Base-by-base conservation (phyloP, 2,888 invertebrate genomes). In the Nomada hirtipes region DNA sequence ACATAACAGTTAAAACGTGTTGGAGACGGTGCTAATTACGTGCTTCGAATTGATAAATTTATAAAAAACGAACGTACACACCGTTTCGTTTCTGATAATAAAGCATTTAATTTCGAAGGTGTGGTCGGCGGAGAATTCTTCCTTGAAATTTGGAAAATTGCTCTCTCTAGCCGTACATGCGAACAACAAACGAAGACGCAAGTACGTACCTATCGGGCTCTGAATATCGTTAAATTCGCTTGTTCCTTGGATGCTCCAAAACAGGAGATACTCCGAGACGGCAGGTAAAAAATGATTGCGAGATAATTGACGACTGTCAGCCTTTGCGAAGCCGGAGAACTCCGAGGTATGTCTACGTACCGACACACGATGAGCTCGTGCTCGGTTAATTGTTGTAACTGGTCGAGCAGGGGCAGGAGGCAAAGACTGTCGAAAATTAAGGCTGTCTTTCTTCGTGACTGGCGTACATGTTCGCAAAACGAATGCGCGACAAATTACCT, bases 221-320 rank as follows among this genome's bases (percentile, higher is more conserved):
- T 11, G 61, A n/a, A 26, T 18, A 52, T 26, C 2, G 36, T 63
- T 13, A 7, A 18, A 44, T 13, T 18, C 9, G 52, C 11, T 53
- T 23, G n/a, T 11, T 11, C 26, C 11, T 50, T 18, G 23, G 20
- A 55, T 29, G 15, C n/a, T 29, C 60, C 36, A 75, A 60, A 76
- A 67, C 61, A 47, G 69, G 72, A 73, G 71, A 64, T 73, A 74
- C 52, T 47, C 29, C 11, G 67, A 15, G 67, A 20, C 61, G 72
- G 60, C 75, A 75, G 76, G 76, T 82, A 86, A 78, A 81, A 82
- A 87, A 81, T 77, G 82, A 80, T 78, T 65, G 76, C 82, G 60
- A 74, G 84, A 82, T 86, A 87, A 87, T 86, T 84, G 87, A 83
- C 81, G 84, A 76, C 77, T 65, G 85, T 79, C 87, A 79, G 76